Base-by-base conservation (phyloP, 2,797 vertebrate species). In the Craterocephalus amniculus region DNA sequence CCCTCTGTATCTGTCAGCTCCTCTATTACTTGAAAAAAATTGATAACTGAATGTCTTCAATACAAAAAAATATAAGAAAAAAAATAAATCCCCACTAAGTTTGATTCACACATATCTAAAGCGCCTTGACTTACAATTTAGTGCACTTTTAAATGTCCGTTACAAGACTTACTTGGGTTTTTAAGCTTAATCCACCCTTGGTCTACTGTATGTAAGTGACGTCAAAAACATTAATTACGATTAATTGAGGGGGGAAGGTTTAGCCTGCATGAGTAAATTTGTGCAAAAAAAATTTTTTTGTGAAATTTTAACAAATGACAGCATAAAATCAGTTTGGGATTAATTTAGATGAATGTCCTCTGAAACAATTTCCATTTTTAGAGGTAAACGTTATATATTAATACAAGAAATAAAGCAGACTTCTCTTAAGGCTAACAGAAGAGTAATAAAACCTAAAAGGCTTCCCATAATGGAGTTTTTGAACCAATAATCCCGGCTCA, bases 401-500 rank as follows among this genome's bases (percentile, higher is more conserved):
- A 13, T 45, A 8, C 43, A 59, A 4, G 1, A 45, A 45, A 6
- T 36, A 6, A 3, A 52, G 13, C 10, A 20, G 2, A 13, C 16
- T 22, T 32, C 1, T 55, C 24, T 13, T 34, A 2, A 8, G 4
- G 20, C 45, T 27, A 24, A 45, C 4, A 34, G 51, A 20, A 57
- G 22, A 71, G 24, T 49, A 71, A 55, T 38, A 62, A 63, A 63
- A 32, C 43, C 54, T 16, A 29, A 26, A 60, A 12, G 48, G n/a
- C 20, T 54, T 13, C 5, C 26, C 16, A 58, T 40, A 63, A 34
- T 13, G 3, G 35, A 18, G 13, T 51, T 32, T 65, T 38, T 22
- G 22, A 78, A n/a, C 36, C 48, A 67, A 58, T 63, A 60, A 32
- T 27, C 31, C 20, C 16, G 48, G 52, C 12, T 60, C 66, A 58